phyloP scores from a whole-genome alignment of 2,888 invertebrate genomes.

The Acholoe squamosa region DNA sequence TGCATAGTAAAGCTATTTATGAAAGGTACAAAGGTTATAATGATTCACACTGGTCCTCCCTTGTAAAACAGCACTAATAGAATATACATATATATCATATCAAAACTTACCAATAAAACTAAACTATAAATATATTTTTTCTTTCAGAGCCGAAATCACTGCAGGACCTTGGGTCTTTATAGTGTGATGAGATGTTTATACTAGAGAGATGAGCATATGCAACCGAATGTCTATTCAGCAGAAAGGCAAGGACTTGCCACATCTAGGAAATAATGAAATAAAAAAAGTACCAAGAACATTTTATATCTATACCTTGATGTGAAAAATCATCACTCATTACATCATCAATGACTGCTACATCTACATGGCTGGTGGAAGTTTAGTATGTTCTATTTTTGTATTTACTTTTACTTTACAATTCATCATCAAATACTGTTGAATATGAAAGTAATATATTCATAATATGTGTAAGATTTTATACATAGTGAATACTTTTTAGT shows the following conservation, averaged over 20 bases:
- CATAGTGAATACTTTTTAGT: too few species aligned
- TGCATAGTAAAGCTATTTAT: too few species aligned
- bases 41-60: too few species aligned
- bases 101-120: not conserved
- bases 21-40: too few species aligned
- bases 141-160: slow-evolving; percentile 44
- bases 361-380: too few species aligned
- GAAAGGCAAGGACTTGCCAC: not conserved
- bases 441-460: too few species aligned
- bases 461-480: too few species aligned
- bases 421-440: too few species aligned
- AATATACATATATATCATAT: not conserved
- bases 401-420: too few species aligned
- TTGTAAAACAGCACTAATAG: too few species aligned
- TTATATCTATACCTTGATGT: not conserved
- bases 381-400: too few species aligned
- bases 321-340: not conserved
- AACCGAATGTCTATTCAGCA: not conserved
- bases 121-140: not conserved
- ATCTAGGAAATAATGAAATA: not conserved
- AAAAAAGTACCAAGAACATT: not conserved
- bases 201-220: not conserved
- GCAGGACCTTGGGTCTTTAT: slow-evolving; percentile 36
- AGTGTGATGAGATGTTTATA: not conserved
- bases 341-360: too few species aligned